Evolutionary conservation across 1,140 invertebrate species (phyloP).

Genomic region (Pseudomyrmex pallidus): DNA sequence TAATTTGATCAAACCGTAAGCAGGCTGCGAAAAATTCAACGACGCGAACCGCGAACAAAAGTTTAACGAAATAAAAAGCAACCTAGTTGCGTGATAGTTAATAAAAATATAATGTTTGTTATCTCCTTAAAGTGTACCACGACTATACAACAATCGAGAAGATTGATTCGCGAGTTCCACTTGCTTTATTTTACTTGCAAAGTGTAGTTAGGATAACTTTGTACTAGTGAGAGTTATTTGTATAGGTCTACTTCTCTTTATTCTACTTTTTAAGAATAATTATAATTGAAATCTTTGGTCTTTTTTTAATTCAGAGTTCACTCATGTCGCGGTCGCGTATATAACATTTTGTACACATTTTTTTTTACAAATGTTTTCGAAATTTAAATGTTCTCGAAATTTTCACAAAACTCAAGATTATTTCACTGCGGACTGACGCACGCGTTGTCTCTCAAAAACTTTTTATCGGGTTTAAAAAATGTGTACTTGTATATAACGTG

Average conservation of each 20-base stretch:
- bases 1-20: conserved; percentile 29
- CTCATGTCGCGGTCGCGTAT: neutral
- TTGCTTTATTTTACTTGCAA: neutral
- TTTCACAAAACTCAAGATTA: too few relatives aligned
- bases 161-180: conserved; percentile 38
- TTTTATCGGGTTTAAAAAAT: too few relatives aligned
- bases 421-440: too few relatives aligned
- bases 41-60: neutral
- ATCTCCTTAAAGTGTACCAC: conserved; percentile 24
- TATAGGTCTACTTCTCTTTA: neutral
- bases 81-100: conserved; percentile 37
- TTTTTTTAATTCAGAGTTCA: neutral
- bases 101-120: conserved; percentile 16
- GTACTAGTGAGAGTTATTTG: conserved; percentile 31
- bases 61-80: conserved; percentile 16
- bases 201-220: conserved; percentile 33
- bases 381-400: conserved; percentile 4
- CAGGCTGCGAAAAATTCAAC: neutral
- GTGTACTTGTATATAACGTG: neutral
- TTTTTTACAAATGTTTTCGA: neutral
- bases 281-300: neutral
- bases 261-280: conserved; percentile 18
- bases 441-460: too few relatives aligned
- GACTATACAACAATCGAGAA: conserved; percentile 5
- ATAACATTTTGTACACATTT: neutral